Evolutionary conservation across 2,113 vertebrate genomes (phyloP).

Genomic region (Motacilla alba): DNA sequence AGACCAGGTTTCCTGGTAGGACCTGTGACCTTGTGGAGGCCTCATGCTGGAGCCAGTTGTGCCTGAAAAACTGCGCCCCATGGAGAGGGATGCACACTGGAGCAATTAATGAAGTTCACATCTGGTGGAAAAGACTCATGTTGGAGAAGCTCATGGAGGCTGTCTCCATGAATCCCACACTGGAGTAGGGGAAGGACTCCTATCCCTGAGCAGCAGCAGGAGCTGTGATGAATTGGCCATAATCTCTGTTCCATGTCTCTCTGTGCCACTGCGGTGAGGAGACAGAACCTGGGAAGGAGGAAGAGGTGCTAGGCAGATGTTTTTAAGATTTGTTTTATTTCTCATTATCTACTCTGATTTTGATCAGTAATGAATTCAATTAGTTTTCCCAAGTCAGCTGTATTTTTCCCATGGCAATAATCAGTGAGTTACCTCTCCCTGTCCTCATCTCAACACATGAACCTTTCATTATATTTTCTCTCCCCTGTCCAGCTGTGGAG

Average conservation of each 20-base stretch:
- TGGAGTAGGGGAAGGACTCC: neutral
- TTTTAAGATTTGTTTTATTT: neutral
- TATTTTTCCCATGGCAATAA: neutral
- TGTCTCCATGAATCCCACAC: neutral
- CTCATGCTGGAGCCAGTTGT: neutral
- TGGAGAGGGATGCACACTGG: neutral
- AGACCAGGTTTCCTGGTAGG: neutral
- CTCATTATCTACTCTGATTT: neutral
- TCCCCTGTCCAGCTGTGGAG: neutral
- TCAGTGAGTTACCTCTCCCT: neutral
- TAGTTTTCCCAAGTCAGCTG: neutral
- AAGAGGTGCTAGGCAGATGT: neutral
- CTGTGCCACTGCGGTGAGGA: rapidly evolving
- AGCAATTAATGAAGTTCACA: neutral
- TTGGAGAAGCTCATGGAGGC: neutral
- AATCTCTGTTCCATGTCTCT: neutral
- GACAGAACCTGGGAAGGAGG: neutral
- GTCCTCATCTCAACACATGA: neutral
- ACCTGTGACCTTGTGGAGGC: neutral
- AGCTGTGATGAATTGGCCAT: neutral
- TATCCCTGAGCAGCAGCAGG: neutral
- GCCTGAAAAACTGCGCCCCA: neutral
- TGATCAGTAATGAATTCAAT: neutral
- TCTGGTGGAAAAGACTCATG: neutral
- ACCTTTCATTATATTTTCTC: neutral